Evolutionary conservation across 2,888 invertebrate genomes (phyloP), one percentile per base, ranked within the genome.

Genomic region (Dasypolia templi): DNA sequence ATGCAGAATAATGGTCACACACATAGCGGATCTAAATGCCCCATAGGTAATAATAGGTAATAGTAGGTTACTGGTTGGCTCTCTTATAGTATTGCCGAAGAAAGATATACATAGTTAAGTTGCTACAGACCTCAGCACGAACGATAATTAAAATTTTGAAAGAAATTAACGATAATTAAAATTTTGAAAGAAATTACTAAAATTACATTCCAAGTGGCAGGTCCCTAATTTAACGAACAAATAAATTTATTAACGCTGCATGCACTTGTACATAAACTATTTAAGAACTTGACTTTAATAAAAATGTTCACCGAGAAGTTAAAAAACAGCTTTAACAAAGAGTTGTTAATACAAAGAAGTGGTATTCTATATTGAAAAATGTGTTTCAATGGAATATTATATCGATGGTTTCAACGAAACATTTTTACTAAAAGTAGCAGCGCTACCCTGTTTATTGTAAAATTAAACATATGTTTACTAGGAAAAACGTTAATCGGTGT

Each of bases 401-500:
- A 35, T 0, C 17, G 39, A 61, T 39, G 11, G 9, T 39, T 42
- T 59, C 26, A 39, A 19, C 3, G 26, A 44, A 73, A 53, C 26
- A 29, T 35, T 26, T 26, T 39, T 56, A 29, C 5, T 67, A 29
- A 51, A 67, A 2, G 1, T 49, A 19, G 0, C 9, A 22, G 0
- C 26, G 4, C 14, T 14, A n/a, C n/a, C 9, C 42, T 65, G 3
- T 22, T 56, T 32, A 62, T 42, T 42, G 26, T 56, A 42, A 26
- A 56, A 42, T 46, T 39, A 64, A 63, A 64, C 17, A 56, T 29
- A 51, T 19, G 19, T 53, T 22, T 61, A 46, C 75, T 55, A 32
- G 32, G 53, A 75, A 77, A 77, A 46, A 55, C 6, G 17, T 46
- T 53, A 55, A 39, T 46, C 32, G 46, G 2, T 53, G 46, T 17